A percentile compares a stretch with the other conserved stretches of the same genome.
Evolutionary conservation across 2,797 vertebrate species (phyloP).

Genomic region (Steatocranus sp.): DNA sequence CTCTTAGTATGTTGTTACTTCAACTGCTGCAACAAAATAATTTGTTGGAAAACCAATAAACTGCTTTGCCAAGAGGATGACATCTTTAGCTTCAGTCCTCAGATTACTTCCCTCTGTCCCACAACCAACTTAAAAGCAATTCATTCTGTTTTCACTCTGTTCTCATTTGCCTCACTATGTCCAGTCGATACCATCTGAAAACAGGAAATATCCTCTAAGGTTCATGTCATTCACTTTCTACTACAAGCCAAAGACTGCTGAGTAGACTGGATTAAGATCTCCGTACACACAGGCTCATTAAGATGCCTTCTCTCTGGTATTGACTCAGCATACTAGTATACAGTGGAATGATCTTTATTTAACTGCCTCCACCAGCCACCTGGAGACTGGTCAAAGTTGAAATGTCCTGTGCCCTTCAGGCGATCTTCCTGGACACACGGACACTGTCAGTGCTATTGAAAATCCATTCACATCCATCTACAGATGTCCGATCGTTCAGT

Average conservation of each 20-base stretch:
- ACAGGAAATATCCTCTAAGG: neutral
- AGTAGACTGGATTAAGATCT: conserved; percentile 39
- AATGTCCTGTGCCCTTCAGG: conserved; percentile 14
- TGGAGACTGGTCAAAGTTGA: neutral
- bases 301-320: neutral
- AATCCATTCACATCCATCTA: conserved; percentile 36
- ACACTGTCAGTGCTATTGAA: conserved; percentile 9
- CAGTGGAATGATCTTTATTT: neutral
- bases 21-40: neutral
- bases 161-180: neutral
- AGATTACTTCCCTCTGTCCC: neutral
- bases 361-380: neutral
- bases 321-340: neutral
- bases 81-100: neutral
- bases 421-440: neutral
- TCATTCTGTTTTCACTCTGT: neutral
- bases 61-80: neutral
- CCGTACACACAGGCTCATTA: conserved; percentile 20
- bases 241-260: conserved; percentile 21
- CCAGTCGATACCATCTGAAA: conserved; percentile 2
- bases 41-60: neutral
- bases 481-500: neutral
- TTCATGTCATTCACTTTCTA: neutral
- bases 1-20: neutral
- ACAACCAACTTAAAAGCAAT: neutral